Conservation (phyloP, 1,140 invertebrate species). For the Sitobion miscanthi region DNA sequence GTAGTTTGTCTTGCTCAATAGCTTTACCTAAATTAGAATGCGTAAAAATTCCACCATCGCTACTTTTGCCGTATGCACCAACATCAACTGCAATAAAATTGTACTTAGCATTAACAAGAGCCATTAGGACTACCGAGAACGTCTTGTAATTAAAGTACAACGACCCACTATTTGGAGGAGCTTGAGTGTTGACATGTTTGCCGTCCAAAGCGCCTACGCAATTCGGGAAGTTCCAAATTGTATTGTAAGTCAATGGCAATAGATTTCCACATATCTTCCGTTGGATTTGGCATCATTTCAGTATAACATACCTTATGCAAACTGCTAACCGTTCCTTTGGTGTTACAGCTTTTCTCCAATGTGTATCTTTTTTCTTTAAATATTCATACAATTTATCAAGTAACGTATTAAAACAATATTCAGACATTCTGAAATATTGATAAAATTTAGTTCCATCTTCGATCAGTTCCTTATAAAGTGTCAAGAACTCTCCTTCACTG, state of each 20-base stretch:
- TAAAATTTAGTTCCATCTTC: slow-evolving; percentile 57
- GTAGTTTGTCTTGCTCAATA: background rate
- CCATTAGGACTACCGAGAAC: slow-evolving; percentile 63
- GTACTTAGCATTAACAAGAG: slow-evolving; percentile 64
- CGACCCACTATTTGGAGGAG: background rate
- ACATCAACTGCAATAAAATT: slow-evolving; percentile 64
- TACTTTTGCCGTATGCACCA: slow-evolving; percentile 63
- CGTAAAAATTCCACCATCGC: slow-evolving; percentile 60
- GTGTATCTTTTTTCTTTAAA: slow-evolving; percentile 46
- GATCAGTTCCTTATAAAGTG: slow-evolving; percentile 43
- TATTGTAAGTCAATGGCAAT: background rate
- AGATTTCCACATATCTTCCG: background rate
- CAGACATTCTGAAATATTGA: slow-evolving; percentile 57
- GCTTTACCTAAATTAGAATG: background rate
- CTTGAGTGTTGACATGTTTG: background rate
- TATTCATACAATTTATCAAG: slow-evolving; percentile 25
- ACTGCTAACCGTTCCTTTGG: slow-evolving; percentile 41
- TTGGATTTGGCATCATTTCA: background rate
- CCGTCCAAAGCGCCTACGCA: background rate
- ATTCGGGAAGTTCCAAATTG: background rate
- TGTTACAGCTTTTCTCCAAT: slow-evolving; percentile 50
- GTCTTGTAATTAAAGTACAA: background rate
- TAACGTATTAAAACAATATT: slow-evolving; percentile 47
- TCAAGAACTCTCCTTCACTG: slow-evolving; percentile 53
- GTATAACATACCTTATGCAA: slow-evolving; percentile 41